Evolutionary conservation across 1,140 invertebrate genomes (phyloP), one percentile per base, ranked within the genome.

Genomic region (Cyphomyrmex costatus): DNA sequence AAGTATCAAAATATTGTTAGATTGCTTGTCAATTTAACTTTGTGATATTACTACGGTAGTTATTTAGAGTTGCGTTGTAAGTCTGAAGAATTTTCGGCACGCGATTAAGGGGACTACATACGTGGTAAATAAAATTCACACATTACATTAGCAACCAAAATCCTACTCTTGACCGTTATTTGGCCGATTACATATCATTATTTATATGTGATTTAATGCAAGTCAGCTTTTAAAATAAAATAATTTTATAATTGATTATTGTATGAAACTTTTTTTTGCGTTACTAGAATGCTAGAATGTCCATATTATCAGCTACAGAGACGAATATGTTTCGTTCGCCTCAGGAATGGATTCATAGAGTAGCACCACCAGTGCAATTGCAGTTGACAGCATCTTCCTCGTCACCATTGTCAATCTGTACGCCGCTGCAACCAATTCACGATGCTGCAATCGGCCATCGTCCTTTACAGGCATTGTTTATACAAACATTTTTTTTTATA

Each of bases 271-370:
- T 92, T 1, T 70, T 14, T 70, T 16, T 70, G 8, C 1, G 19
- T 21, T 33, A n/a, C 63, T n/a, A 95, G 94, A 93, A 92, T 33
- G 63, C 92, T 0, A 86, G 88, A n/a, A 78, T 95, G 77, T 93
- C 94, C 5, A 63, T 94, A 60, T 42, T 94, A 6, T 86, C 93
- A 8, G 85, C 92, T 1, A 91, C 92, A 5, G 92, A 92, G 1
- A 68, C 92, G 0, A 92, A 88, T 53, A 89, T n/a, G 58, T 93
- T 86, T 87, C 89, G 92, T 85, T 86, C 92, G 7, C 89, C 92
- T 0, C 91, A 92, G 27, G 93, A 93, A 46, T 94, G 93, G 94
- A 88, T 93, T 33, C 93, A 93, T 19, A 85, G 93, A 19, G 82
- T 94, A 0, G 61, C 85, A 5, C 85, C 90, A 0, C 86, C 92